phyloP scores from a whole-genome alignment of 2,888 invertebrate genomes.

The Eilema caniola region DNA sequence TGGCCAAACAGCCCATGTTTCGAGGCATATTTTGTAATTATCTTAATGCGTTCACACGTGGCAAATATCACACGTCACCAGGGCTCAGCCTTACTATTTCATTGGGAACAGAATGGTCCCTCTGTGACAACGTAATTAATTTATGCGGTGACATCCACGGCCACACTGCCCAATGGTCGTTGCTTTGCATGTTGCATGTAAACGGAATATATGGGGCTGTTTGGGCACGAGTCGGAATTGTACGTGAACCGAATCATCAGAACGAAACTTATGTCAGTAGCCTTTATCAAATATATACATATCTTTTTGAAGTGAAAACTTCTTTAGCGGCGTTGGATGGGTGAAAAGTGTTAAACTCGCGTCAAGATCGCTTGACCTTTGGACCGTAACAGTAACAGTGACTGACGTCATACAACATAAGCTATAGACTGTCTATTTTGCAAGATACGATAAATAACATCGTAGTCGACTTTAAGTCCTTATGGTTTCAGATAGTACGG shows the following conservation, averaged over 20 bases:
- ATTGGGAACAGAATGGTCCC: conserved; percentile 4
- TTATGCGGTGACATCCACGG: not conserved
- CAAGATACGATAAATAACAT: too few species aligned
- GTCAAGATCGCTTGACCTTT: too few species aligned
- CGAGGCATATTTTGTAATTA: not conserved
- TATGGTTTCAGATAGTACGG: too few species aligned
- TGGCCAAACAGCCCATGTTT: not conserved
- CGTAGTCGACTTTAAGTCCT: too few species aligned
- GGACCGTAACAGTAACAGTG: too few species aligned
- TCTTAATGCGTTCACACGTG: not conserved
- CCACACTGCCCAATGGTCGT: not conserved
- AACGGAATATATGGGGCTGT: not conserved
- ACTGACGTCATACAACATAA: too few species aligned
- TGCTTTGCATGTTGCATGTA: conserved; percentile 4
- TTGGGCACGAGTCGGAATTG: not conserved
- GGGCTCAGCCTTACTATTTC: not conserved
- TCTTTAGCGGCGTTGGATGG: too few species aligned
- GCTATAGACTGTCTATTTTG: too few species aligned
- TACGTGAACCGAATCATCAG: not conserved
- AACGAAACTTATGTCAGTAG: not conserved
- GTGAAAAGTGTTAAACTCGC: too few species aligned
- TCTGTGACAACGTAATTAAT: conserved; percentile 1
- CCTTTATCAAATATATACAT: too few species aligned
- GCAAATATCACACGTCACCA: not conserved
- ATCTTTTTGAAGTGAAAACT: too few species aligned